These are phyloP conservation scores for Holothuria leucospilota DNA, from an alignment of 53 echinoderm and acorn worm genomes.

Conservation along the genomic window DNA sequence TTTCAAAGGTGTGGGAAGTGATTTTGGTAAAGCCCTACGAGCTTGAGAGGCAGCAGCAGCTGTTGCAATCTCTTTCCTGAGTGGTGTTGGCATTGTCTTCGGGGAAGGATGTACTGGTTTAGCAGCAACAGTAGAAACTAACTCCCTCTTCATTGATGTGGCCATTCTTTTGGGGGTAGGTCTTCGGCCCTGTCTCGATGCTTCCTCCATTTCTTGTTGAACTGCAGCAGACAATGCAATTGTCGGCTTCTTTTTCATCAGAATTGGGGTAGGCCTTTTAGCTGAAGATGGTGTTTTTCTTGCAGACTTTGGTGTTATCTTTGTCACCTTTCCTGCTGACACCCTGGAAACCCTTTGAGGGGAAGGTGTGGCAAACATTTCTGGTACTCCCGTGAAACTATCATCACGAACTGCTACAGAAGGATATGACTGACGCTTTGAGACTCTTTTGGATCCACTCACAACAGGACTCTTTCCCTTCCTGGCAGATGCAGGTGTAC, in stretches of 20 bases:
- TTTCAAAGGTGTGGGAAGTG: slow-evolving; percentile 61
- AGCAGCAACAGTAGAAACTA: slow-evolving; percentile 21
- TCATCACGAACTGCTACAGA: slow-evolving; percentile 69
- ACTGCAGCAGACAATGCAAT: slow-evolving; percentile 42
- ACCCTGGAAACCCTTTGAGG: slow-evolving; percentile 64
- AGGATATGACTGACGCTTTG: slow-evolving; percentile 53
- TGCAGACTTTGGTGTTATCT: slow-evolving; percentile 74
- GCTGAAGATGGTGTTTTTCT: slow-evolving; percentile 41
- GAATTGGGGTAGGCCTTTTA: slow-evolving; percentile 55
- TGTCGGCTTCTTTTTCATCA: slow-evolving; percentile 44
- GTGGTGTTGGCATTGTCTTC: slow-evolving; percentile 49
- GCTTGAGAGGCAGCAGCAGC: slow-evolving; percentile 33
- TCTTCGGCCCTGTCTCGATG: slow-evolving; percentile 18
- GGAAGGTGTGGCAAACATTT: slow-evolving; percentile 88
- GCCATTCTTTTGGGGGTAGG: slow-evolving; percentile 50
- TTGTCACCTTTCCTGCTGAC: slow-evolving; percentile 74
- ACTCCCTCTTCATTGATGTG: slow-evolving; percentile 33
- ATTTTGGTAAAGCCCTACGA: slow-evolving; percentile 30
- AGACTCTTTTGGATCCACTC: background rate
- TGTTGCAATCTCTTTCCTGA: slow-evolving; percentile 72
- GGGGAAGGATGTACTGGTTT: background rate
- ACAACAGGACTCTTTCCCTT: background rate
- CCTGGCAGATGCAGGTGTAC: background rate
- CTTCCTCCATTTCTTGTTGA: slow-evolving; percentile 46
- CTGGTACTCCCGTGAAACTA: slow-evolving; percentile 88